Evolutionary conservation across 2,888 invertebrate genomes (phyloP), one percentile per base, ranked within the genome.

Genomic region (Acrobasis repandana): DNA sequence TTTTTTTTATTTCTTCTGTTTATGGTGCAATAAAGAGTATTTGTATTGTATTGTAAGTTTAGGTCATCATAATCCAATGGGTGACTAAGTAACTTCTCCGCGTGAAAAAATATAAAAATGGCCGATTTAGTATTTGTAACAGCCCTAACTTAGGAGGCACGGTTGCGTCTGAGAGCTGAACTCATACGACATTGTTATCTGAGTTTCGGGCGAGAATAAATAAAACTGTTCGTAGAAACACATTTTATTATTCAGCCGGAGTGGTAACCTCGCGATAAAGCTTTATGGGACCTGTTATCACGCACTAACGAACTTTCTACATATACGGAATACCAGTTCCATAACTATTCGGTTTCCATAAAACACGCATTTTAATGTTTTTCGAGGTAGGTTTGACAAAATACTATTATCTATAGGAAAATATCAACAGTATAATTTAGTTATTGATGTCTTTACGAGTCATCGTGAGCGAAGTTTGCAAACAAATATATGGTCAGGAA

Each of bases 111-210:
- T 28, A 28, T 28, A 28, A 8, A 43, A 11, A 9, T 51, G 33
- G 5, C 14, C 11, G 20, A 9, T 9, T 10, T 14, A 1, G 0
- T 15, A 6, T 33, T 33, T 6, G 34, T 33, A 33, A 48, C 63
- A 64, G 34, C 66, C 66, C 66, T 66, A 61, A 11, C 43, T 43
- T 43, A 14, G 18, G 62, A 56, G 54, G 57, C 63, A 65, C 61
- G 63, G 68, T 77, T 77, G 73, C 71, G 50, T 18, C 28, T 50
- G 28, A 69, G 79, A 77, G 77, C 83, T 80, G 86, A 83, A 86
- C 80, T 87, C 80, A 85, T 85, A 85, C 80, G 83, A 85, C 89
- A 90, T 88, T 90, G 90, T 92, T 91, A 91, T 91, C 91, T 88
- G 77, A 80, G 81, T 81, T 87, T 87, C 83, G 82, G 88, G 81